phyloP scores from a whole-genome alignment of 37 sponge, comb jelly and placozoan species.

The Cladorhizidae sp. region DNA sequence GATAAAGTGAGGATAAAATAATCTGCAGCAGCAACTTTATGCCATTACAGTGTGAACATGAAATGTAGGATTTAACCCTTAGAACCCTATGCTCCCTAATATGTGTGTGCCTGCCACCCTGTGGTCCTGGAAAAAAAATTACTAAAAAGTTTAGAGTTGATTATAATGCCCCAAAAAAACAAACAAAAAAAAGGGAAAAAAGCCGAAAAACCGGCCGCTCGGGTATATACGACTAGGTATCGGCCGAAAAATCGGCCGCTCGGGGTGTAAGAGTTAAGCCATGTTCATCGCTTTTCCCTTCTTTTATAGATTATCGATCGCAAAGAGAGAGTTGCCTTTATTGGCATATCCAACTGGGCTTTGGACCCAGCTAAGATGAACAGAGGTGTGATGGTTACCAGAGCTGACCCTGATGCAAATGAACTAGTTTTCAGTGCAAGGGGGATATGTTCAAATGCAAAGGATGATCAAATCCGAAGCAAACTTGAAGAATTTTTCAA shows the following conservation, averaged over 20 bases:
- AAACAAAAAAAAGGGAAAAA: no score
- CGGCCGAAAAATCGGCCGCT: no score
- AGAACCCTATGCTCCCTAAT: no score
- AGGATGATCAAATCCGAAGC: constrained; percentile 42
- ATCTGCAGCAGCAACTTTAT: neutral
- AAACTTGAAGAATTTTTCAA: constrained; percentile 41
- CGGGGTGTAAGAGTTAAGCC: no score
- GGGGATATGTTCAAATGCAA: constrained; percentile 64
- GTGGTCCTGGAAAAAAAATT: no score
- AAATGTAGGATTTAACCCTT: no score
- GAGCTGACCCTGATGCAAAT: constrained; percentile 67
- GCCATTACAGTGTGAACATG: no score
- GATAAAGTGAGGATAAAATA: constrained; percentile 4
- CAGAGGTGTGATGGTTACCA: constrained; percentile 82
- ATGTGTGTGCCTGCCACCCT: no score
- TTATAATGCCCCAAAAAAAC: no score
- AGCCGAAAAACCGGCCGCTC: no score
- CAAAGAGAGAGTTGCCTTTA: constrained; percentile 72
- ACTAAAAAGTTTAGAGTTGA: no score
- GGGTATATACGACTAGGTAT: no score
- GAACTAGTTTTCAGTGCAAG: constrained; percentile 78
- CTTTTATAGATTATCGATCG: constrained; percentile 29
- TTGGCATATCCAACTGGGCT: constrained; percentile 95
- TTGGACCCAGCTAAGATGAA: constrained; percentile 97
- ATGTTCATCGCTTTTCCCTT: neutral